Conservation (phyloP, 2,113 vertebrate species). For the Salvator merianae region DNA sequence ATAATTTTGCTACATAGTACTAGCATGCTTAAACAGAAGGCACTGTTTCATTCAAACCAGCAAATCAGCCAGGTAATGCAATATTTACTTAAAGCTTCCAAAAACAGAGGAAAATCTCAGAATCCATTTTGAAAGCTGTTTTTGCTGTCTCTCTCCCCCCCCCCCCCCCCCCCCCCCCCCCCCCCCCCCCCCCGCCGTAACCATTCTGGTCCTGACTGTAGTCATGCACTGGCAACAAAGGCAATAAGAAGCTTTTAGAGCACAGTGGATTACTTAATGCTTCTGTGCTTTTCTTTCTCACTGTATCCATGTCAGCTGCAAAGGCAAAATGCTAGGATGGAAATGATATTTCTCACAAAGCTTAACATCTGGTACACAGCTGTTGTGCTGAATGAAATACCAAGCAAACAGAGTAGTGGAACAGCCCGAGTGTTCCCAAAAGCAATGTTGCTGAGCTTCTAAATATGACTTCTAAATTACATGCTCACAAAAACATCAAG, state of each 20-base stretch:
- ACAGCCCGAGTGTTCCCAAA: conserved; percentile 59
- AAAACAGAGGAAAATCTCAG: fast-evolving
- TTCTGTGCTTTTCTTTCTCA: conserved; percentile 38
- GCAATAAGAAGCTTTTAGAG: conserved; percentile 45
- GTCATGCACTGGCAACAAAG: neutral
- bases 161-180: no score
- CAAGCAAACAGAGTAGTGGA: conserved; percentile 47
- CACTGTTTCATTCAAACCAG: conserved; percentile 24
- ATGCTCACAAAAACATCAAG: conserved; percentile 53
- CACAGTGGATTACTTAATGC: conserved; percentile 30
- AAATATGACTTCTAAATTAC: conserved; percentile 68
- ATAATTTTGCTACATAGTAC: neutral
- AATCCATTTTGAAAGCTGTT: conserved; percentile 15
- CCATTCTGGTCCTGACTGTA: fast-evolving
- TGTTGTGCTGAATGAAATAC: conserved; percentile 63
- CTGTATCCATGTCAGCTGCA: conserved; percentile 28
- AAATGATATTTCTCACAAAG: conserved; percentile 51
- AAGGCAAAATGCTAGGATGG: conserved; percentile 56
- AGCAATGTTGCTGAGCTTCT: conserved; percentile 62
- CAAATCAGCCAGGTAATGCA: neutral
- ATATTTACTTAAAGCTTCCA: fast-evolving
- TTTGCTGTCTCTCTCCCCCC: conserved; percentile 9
- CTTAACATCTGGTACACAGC: conserved; percentile 75
- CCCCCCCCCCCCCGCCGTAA: neutral
- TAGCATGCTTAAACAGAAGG: neutral